Evolutionary conservation across 2,113 vertebrate species (phyloP).

Genomic region (Leptosomus discolor): DNA sequence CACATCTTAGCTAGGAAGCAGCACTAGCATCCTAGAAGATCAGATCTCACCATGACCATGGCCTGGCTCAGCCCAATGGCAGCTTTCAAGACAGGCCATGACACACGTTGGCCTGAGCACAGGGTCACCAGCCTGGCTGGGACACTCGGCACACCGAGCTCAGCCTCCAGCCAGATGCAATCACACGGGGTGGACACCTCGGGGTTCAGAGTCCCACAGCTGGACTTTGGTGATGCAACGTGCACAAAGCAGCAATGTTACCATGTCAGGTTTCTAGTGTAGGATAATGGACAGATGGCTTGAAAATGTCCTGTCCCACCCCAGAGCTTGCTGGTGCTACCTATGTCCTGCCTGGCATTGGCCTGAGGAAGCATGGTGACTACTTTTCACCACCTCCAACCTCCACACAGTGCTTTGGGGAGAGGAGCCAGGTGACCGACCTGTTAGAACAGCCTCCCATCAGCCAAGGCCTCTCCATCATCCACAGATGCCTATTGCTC

Average conservation of each 20-base stretch:
- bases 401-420: not conserved
- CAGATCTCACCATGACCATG: not conserved
- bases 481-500: not conserved
- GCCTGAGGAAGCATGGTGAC: not conserved
- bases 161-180: not conserved
- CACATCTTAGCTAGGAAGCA: not conserved
- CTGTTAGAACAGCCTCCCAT: not conserved
- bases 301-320: not conserved
- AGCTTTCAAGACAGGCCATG: not conserved
- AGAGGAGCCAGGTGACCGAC: not conserved
- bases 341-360: not conserved
- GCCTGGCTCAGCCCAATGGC: accelerated
- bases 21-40: not conserved
- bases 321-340: not conserved
- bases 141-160: not conserved
- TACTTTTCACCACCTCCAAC: not conserved
- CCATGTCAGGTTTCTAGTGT: not conserved
- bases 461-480: not conserved
- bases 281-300: not conserved
- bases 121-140: not conserved
- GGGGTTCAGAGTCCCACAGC: too few relatives aligned
- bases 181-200: not conserved
- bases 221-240: not conserved
- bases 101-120: accelerated
- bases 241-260: not conserved